phyloP scores from a whole-genome alignment of 1,140 invertebrate genomes.

The Goniozus legneri region DNA sequence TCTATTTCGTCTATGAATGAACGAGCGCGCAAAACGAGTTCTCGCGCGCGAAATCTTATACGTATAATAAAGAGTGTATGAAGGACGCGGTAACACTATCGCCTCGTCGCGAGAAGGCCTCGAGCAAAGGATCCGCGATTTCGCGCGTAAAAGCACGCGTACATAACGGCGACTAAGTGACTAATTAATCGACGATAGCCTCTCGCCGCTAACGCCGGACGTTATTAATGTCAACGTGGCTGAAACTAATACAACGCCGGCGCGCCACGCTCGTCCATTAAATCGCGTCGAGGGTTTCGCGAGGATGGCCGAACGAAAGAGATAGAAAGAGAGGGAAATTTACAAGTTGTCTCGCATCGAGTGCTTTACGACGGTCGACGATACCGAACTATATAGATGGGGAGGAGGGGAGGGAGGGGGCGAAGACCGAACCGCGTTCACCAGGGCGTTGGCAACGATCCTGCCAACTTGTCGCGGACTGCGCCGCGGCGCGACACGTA shows the following conservation, averaged over 20 bases:
- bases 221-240: conserved; percentile 53
- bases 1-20: too few species aligned
- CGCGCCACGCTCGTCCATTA: conserved; percentile 44
- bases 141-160: background rate
- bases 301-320: too few species aligned
- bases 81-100: background rate
- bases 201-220: conserved; percentile 28
- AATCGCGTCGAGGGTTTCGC: too few species aligned
- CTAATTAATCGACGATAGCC: conserved; percentile 45
- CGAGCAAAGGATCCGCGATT: background rate
- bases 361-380: conserved; percentile 45
- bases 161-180: too few species aligned
- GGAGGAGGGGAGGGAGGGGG: conserved; percentile 6
- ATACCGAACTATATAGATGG: background rate
- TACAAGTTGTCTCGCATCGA: conserved; percentile 44
- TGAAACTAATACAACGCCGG: conserved; percentile 54
- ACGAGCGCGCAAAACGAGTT: too few species aligned
- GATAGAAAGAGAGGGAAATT: conserved; percentile 50
- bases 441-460: conserved; percentile 41
- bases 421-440: conserved; percentile 37
- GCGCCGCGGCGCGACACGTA: conserved; percentile 37
- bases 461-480: conserved; percentile 35
- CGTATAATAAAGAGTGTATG: conserved; percentile 9
- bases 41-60: conserved; percentile 6
- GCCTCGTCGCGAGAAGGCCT: background rate